phyloP scores from a whole-genome alignment of 2,888 invertebrate species.

The Caenorhabditis afra region DNA sequence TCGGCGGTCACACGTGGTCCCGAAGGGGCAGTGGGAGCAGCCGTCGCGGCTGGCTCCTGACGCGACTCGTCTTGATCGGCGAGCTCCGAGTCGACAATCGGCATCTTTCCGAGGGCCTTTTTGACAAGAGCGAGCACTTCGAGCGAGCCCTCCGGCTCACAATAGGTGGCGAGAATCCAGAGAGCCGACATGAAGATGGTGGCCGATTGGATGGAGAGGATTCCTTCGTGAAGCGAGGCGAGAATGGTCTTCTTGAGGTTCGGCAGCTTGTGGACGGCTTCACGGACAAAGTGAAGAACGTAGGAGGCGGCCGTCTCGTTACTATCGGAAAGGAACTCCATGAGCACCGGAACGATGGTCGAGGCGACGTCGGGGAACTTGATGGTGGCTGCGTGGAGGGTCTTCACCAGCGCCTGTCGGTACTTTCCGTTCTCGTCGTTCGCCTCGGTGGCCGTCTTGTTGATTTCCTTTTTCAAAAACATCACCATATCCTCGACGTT shows the following conservation, averaged over 20 bases:
- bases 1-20: conserved; percentile 90
- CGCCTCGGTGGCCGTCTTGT: conserved; percentile 79
- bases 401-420: conserved; percentile 91
- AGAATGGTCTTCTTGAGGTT: conserved; percentile 87
- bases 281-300: conserved; percentile 93
- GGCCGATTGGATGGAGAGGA: conserved; percentile 91
- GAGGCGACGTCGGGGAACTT: conserved; percentile 93
- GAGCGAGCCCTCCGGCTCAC: conserved; percentile 84
- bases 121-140: conserved; percentile 76
- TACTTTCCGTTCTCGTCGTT: conserved; percentile 97
- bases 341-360: conserved; percentile 91
- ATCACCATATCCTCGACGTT: conserved; percentile 89
- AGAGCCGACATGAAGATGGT: conserved; percentile 93
- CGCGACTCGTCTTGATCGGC: conserved; percentile 85
- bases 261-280: conserved; percentile 95
- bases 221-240: conserved; percentile 87
- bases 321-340: conserved; percentile 88
- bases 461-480: conserved; percentile 80
- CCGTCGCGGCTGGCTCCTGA: conserved; percentile 47
- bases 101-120: conserved; percentile 82
- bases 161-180: conserved; percentile 98
- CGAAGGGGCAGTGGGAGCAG: conserved; percentile 49
- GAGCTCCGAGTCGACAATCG: conserved; percentile 84
- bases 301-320: conserved; percentile 91
- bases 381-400: conserved; percentile 86